A percentile compares a stretch with the other conserved stretches of the same genome.
phyloP scores from a whole-genome alignment of 2,113 vertebrate species.

The Sphaerodactylus townsendi region DNA sequence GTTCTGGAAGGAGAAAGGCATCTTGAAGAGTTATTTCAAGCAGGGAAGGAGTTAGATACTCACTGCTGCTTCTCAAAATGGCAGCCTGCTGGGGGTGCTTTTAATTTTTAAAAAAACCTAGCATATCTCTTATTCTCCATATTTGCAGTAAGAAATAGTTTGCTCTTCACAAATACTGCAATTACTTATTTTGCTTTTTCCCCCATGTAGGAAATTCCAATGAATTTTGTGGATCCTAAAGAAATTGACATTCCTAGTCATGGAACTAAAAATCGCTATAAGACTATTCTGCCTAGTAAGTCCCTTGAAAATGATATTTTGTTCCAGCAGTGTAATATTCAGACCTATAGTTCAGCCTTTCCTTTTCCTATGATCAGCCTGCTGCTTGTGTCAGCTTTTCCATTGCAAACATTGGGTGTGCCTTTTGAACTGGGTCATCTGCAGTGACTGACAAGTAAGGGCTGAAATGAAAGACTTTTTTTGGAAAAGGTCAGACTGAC shows the following conservation, averaged over 20 bases:
- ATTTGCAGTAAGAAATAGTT: not conserved
- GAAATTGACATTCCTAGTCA: constrained; percentile 92
- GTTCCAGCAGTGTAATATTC: constrained; percentile 12
- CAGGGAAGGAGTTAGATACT: not conserved
- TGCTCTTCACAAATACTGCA: constrained; percentile 26
- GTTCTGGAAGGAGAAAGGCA: not conserved
- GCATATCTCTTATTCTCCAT: not conserved
- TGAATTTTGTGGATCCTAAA: constrained; percentile 98
- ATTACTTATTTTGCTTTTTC: constrained; percentile 30
- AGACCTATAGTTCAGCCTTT: constrained; percentile 43
- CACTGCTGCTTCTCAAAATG: not conserved
- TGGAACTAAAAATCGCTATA: constrained; percentile 96
- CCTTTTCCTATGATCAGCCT: constrained; percentile 68
- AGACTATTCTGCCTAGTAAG: constrained; percentile 98
- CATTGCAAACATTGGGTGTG: constrained; percentile 67
- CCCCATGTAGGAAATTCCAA: constrained; percentile 91
- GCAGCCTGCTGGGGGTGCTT: not conserved
- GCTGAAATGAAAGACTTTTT: constrained; percentile 57
- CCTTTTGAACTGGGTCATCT: constrained; percentile 54
- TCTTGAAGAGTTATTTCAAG: not conserved
- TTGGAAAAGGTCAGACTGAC: constrained; percentile 54
- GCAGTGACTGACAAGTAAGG: constrained; percentile 66
- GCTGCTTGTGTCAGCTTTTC: constrained; percentile 68
- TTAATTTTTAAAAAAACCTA: not conserved
- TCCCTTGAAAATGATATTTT: constrained; percentile 48